A percentile compares a stretch with the other conserved stretches of the same genome.
Conservation (phyloP, 1,140 invertebrate species). For the Diploscapter pachys region DNA sequence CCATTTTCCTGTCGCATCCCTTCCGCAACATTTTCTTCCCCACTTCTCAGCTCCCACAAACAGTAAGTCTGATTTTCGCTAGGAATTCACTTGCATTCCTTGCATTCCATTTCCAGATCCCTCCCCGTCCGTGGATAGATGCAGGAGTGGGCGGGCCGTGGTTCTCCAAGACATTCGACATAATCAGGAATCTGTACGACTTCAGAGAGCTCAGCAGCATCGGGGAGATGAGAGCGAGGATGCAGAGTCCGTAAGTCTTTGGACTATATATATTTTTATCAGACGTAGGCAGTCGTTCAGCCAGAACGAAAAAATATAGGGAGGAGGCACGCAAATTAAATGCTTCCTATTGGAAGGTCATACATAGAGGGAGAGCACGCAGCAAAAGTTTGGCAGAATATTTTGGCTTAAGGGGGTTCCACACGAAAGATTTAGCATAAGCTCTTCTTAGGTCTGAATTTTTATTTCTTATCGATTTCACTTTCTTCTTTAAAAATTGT, state of each 20-base stretch:
- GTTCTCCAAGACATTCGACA: constrained; percentile 8
- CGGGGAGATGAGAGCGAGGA: constrained; percentile 28
- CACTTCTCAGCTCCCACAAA: not conserved
- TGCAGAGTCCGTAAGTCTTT: constrained; percentile 5
- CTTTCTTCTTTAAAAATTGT: too few species aligned
- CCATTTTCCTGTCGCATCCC: not conserved
- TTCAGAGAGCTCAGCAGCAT: constrained; percentile 26
- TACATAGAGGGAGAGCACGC: too few species aligned
- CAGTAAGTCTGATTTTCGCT: not conserved
- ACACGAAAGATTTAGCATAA: too few species aligned
- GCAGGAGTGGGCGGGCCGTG: constrained; percentile 30
- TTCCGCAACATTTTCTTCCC: not conserved
- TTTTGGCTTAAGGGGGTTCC: too few species aligned
- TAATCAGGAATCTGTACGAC: constrained; percentile 32
- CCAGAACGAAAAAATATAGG: not conserved
- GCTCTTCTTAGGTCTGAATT: not conserved
- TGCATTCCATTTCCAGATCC: constrained; percentile 11
- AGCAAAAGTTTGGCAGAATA: too few species aligned
- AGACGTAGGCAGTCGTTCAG: not conserved
- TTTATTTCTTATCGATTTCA: not conserved
- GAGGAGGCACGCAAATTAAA: too few species aligned
- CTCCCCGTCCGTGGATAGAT: constrained; percentile 41
- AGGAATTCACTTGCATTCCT: not conserved
- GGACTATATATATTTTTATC: not conserved
- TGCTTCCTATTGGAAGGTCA: too few species aligned